These are phyloP conservation scores for Suricata suricatta DNA, from an alignment of 2,113 vertebrate species.

Conservation along the genomic window DNA sequence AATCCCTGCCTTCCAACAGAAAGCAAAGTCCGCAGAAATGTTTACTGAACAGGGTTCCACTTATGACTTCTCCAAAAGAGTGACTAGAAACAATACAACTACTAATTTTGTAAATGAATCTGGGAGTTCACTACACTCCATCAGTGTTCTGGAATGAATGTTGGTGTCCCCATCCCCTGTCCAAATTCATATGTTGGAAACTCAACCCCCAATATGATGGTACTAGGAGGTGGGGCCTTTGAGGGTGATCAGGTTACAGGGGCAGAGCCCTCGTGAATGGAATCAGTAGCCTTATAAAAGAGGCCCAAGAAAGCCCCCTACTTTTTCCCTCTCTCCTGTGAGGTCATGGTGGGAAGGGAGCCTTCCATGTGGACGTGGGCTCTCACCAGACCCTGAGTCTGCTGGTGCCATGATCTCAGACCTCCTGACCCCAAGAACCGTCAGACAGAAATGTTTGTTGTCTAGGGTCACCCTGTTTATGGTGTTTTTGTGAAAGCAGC, in stretches of 20 bases:
- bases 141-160: background rate
- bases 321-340: background rate
- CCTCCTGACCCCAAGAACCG: background rate
- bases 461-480: background rate
- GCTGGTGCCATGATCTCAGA: background rate
- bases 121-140: background rate
- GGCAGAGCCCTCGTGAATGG: background rate
- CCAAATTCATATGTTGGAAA: background rate
- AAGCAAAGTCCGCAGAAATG: background rate
- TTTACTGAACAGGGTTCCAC: background rate
- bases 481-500: background rate
- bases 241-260: background rate
- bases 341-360: background rate
- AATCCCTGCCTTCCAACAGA: background rate
- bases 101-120: background rate
- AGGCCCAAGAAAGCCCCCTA: background rate
- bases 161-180: accelerated
- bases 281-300: background rate
- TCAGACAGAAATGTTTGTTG: background rate
- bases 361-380: background rate
- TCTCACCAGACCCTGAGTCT: background rate
- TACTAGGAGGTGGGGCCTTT: background rate
- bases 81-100: background rate
- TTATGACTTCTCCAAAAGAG: background rate
- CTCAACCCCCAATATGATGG: background rate